phyloP scores from a whole-genome alignment of 1,140 invertebrate genomes.

The Drosophila bocki region DNA sequence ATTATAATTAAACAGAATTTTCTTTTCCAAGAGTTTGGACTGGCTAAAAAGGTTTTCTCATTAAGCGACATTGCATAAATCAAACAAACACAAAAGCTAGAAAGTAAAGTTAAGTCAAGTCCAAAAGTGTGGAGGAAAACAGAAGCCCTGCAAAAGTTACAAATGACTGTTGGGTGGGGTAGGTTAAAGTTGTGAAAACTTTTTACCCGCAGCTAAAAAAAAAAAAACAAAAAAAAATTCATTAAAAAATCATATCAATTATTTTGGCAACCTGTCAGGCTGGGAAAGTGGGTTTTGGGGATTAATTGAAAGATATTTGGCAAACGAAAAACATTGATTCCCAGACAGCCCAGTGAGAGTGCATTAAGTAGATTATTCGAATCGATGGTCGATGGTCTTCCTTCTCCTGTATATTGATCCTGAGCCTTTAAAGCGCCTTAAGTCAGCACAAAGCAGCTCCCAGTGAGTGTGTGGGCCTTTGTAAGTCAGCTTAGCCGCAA shows the following conservation, averaged over 20 bases:
- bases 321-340: slow-evolving; percentile 35
- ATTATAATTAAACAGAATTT: slow-evolving; percentile 29
- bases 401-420: slow-evolving; percentile 26
- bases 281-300: background rate
- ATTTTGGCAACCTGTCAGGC: slow-evolving; percentile 45
- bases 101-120: slow-evolving; percentile 31
- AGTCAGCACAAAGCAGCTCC: slow-evolving; percentile 34
- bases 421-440: slow-evolving; percentile 59
- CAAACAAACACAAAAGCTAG: slow-evolving; percentile 64
- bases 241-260: slow-evolving; percentile 73
- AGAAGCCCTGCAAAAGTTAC: slow-evolving; percentile 9
- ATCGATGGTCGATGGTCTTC: slow-evolving; percentile 1
- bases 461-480: slow-evolving; percentile 26
- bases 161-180: slow-evolving; percentile 5
- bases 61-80: slow-evolving; percentile 73
- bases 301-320: slow-evolving; percentile 37
- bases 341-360: background rate
- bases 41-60: slow-evolving; percentile 63
- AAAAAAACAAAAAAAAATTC: slow-evolving; percentile 41
- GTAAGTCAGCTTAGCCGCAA: slow-evolving; percentile 47
- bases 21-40: slow-evolving; percentile 8
- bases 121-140: slow-evolving; percentile 18
- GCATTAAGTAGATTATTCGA: slow-evolving; percentile 39
- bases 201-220: background rate
- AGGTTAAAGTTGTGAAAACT: slow-evolving; percentile 17